Percentiles rank a stretch among this genome's conserved stretches.
Conservation (phyloP, 2,113 vertebrate species). For the Furnarius figulus region DNA sequence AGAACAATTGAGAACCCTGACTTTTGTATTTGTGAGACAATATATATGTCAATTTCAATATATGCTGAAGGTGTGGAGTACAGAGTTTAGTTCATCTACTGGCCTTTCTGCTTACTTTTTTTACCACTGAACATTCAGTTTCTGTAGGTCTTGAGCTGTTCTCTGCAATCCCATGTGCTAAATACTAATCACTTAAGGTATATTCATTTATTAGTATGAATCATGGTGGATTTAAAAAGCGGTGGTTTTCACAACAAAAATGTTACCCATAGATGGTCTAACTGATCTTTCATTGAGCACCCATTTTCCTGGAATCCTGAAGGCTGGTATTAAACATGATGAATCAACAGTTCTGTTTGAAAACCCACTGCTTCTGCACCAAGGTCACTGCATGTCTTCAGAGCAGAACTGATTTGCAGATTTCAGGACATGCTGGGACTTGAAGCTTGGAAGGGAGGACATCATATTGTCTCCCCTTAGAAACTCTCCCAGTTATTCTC, state of each 20-base stretch:
- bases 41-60: background rate
- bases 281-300: background rate
- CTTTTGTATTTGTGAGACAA: background rate
- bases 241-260: background rate
- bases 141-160: background rate
- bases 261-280: background rate
- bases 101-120: background rate
- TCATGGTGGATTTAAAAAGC: background rate
- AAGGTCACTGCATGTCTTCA: background rate
- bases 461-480: background rate
- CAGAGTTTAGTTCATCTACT: background rate
- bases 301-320: slow-evolving; percentile 3
- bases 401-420: background rate
- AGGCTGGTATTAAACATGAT: background rate
- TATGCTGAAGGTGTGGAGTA: background rate
- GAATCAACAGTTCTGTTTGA: slow-evolving; percentile 1
- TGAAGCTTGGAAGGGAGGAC: background rate
- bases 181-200: background rate
- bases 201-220: background rate
- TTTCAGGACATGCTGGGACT: background rate
- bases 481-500: background rate
- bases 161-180: background rate
- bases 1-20: background rate
- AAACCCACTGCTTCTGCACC: background rate
- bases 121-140: background rate